Conservation (phyloP, 2,113 vertebrate genomes). For the Chaenocephalus aceratus region DNA sequence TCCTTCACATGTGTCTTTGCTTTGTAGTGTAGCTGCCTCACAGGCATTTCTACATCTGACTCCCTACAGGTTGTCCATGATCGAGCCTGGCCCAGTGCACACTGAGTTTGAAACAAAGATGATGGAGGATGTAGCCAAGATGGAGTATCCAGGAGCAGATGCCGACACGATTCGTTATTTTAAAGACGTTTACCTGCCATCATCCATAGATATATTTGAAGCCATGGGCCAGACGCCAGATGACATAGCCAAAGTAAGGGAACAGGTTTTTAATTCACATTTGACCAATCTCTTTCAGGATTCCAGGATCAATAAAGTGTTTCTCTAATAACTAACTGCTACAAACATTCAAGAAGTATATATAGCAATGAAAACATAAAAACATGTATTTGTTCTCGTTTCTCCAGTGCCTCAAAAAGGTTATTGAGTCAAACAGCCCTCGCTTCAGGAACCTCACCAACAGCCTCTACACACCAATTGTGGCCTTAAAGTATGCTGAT, state of each 20-base stretch:
- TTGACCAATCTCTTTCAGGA: background rate
- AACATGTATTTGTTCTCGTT: constrained; percentile 5
- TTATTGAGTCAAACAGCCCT: constrained; percentile 84
- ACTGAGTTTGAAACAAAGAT: constrained; percentile 89
- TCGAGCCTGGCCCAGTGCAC: constrained; percentile 88
- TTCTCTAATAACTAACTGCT: background rate
- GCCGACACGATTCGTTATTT: constrained; percentile 86
- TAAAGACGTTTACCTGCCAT: constrained; percentile 87
- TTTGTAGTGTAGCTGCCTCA: constrained; percentile 8
- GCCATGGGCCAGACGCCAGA: constrained; percentile 87
- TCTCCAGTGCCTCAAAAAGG: constrained; percentile 85
- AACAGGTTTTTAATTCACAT: background rate
- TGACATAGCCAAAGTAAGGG: constrained; percentile 84
- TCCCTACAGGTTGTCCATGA: constrained; percentile 83
- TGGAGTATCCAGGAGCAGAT: constrained; percentile 84
- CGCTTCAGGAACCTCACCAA: constrained; percentile 88
- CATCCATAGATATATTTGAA: constrained; percentile 85
- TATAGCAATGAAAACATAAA: background rate
- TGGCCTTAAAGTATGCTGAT: constrained; percentile 87
- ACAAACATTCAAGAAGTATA: background rate
- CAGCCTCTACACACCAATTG: constrained; percentile 86
- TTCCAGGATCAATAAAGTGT: background rate
- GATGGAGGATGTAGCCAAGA: constrained; percentile 86
- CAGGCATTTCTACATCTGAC: constrained; percentile 3
- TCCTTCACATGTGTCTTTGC: constrained; percentile 32